Evolutionary conservation across 2,113 vertebrate genomes (phyloP).

Genomic region (Brachypteracias leptosomus): DNA sequence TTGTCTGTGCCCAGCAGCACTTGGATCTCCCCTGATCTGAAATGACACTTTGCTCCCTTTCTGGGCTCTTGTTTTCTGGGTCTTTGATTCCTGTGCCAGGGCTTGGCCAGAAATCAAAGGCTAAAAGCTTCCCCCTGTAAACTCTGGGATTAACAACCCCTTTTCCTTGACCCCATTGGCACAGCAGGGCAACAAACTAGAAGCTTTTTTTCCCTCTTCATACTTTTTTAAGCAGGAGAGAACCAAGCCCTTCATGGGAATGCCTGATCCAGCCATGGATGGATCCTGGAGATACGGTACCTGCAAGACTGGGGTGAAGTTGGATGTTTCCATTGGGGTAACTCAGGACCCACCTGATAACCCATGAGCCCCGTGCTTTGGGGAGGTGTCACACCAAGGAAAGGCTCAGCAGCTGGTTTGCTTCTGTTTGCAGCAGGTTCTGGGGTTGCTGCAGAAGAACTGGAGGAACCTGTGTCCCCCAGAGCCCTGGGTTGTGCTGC

Average conservation of each 20-base stretch:
- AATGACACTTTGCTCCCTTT: conserved; percentile 8
- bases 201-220: neutral
- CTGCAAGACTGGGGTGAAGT: neutral
- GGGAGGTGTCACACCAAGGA: accelerated
- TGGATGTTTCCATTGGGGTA: neutral
- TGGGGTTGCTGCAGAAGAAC: neutral
- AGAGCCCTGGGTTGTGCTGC: neutral
- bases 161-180: neutral
- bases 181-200: neutral
- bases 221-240: neutral
- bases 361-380: neutral
- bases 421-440: neutral
- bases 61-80: conserved; percentile 24
- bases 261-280: neutral
- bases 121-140: conserved; percentile 27
- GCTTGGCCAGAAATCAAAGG: conserved; percentile 1
- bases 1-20: neutral
- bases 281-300: accelerated
- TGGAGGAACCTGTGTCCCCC: neutral
- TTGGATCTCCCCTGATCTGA: conserved; percentile 26
- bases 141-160: neutral
- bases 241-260: neutral
- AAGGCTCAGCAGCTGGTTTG: neutral
- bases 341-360: neutral
- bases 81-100: conserved; percentile 24